Base-by-base conservation (phyloP, 2,888 invertebrate species). In the Incurvaria masculella region DNA sequence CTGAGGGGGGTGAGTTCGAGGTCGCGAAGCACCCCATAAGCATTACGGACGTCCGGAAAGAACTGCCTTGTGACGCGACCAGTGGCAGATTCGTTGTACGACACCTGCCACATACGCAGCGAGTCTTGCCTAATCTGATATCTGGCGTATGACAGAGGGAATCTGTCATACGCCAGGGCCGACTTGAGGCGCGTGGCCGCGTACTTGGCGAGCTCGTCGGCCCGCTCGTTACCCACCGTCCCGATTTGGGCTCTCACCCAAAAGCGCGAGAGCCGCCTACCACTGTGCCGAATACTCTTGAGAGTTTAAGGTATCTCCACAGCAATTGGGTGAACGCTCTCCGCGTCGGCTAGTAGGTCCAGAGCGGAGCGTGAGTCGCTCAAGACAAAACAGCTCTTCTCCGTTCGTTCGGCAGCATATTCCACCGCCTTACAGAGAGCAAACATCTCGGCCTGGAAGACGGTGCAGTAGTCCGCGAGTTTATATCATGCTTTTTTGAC, bases 11-110 rank as follows among this genome's bases (percentile, higher is more conserved):
- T 27, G 2, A 38, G 4, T 1, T 44, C 18, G 0, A 40, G 6
- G 6, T 47, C 16, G 1, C 40, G 20, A 0, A 49, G 4, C 1
- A 44, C 10, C 14, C 21, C 39, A 33, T 47, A 39, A 1, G 49
- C 48, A 2, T n/a, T 19, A 3, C 17, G 21, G 1, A 38, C 46
- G 21, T 46, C 43, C 1, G 51, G 48, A n/a, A 50, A 42, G 4
- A 46, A 49, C 0, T 44, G 18, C 11, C 44, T 33, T 6, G 33
- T 33, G 4, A 14, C 14, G 11, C 14, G 3, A 3, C 33, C 33
- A 3, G 33, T 14, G 14, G 3, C 14, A n/a, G 11, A 17, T 8
- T 6, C 4, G 11, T 41, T 10, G 19, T 41, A 33, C 3, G 4
- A 11, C 14, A 16, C 18, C 41, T 41, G 41, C 41, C 41, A 41